Base-by-base conservation (phyloP, 2,113 vertebrate genomes). In the Albula glossodonta region DNA sequence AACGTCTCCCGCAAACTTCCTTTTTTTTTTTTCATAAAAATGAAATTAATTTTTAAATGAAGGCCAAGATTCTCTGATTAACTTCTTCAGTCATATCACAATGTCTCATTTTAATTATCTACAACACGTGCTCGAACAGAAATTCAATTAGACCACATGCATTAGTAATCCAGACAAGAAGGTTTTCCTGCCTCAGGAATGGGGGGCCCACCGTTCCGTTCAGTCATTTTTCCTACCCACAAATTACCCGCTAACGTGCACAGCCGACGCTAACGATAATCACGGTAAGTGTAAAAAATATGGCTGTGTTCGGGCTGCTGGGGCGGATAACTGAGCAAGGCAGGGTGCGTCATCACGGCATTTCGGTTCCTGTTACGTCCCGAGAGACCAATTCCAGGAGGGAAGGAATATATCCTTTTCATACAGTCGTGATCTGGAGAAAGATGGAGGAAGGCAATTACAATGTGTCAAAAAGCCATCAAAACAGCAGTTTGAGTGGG, bases 121-220 rank as follows among this genome's bases (percentile, higher is more conserved):
- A 22, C 70, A 86, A 85, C 88, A 83, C 89, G 88, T 88, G 84
- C 88, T 85, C 81, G 85, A 83, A 86, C 87, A 85, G 87, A 87
- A 88, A 83, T 88, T 91, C 87, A 88, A 90, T 91, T 91, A 88
- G 87, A 88, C 83, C 86, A 88, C 78, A 86, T 89, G 86, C 88
- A 89, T 89, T 86, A 88, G 86, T 90, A 88, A 91, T 89, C 86
- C 82, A 88, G 87, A 87, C 82, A 51, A 85, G 53, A 70, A 63
- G 81, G 85, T 82, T 88, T 87, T 83, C 85, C 66, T 87, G 85
- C 88, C 84, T 57, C 84, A 86, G 87, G 84, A 91, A 87, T 78
- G 86, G 86, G 86, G 87, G 31, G 31, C 31, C 81, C 52, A 57
- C 87, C 81, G 83, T 87, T 78, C 41, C 66, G 17, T 78, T 77